Evolutionary conservation across 2,797 vertebrate species (phyloP), one percentile per base, ranked within the genome.

Genomic region (Semotilus atromaculatus): DNA sequence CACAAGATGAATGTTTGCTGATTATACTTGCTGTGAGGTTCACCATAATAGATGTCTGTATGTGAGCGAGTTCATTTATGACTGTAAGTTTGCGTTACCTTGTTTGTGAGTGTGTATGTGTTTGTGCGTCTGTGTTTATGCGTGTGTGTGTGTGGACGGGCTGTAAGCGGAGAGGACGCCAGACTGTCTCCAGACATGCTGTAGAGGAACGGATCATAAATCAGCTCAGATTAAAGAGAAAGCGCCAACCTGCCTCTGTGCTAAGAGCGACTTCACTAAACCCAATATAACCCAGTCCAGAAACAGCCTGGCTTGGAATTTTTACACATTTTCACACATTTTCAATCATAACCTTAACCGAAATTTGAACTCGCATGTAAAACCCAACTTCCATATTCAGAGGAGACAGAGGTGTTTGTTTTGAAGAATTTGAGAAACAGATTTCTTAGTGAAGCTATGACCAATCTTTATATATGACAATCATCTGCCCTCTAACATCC

Each of bases 161-260:
- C 75, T 85, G 72, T 82, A 83, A 83, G 62, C 73, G 58, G 79
- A 86, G 84, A 82, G 80, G 84, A 90, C 82, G 87, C 89, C 84
- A 95, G 95, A 95, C 95, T 94, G 94, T 96, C 95, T 96, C 94
- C 93, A 90, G 83, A 68, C 71, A 1, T 48, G 94, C 93, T 92
- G 92, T 94, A 91, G 94, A 96, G 96, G 96, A 96, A 93, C 93
- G 91, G 94, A 94, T 95, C 92, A 96, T 96, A 96, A 97, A 96
- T 97, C 96, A 96, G 94, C 88, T 93, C 95, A 96, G 96, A 96
- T 96, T 97, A 96, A 94, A 96, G 96, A 95, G 93, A 83, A 78
- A 71, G 36, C 70, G 92, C 94, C 93, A 94, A 95, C 93, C 96
- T 95, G 94, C 93, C 93, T 93, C 93, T 95, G 62, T 62, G 93